These are phyloP conservation scores for Carcharodon carcharias DNA, from an alignment of 2,797 vertebrate species.

Conservation along the genomic window DNA sequence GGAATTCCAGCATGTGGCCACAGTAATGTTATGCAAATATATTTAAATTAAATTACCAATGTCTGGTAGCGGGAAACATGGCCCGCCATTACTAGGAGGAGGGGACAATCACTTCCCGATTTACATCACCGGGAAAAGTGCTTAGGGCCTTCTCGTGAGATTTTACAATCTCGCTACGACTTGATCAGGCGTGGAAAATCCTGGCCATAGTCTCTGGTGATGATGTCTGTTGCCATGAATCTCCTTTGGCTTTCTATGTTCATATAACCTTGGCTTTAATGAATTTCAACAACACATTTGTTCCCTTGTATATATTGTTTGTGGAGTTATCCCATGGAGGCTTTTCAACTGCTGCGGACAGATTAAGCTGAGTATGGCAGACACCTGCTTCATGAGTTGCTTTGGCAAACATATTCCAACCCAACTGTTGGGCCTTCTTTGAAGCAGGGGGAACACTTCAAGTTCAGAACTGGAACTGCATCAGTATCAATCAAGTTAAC, in stretches of 20 bases:
- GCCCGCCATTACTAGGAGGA: no score
- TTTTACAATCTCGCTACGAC: no score
- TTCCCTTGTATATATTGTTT: constrained; percentile 70
- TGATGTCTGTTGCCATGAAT: constrained; percentile 56
- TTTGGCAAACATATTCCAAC: not conserved
- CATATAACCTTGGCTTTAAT: constrained; percentile 65
- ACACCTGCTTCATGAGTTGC: not conserved
- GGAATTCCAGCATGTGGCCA: no score
- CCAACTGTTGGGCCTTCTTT: no score
- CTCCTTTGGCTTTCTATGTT: constrained; percentile 58
- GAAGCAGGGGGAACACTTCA: not conserved
- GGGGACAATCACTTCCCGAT: no score
- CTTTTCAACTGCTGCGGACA: constrained; percentile 42
- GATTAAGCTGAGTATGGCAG: not conserved
- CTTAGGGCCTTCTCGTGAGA: no score
- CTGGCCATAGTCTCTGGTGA: constrained; percentile 55
- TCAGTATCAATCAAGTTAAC: not conserved
- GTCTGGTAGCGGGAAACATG: no score
- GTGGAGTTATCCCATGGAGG: constrained; percentile 58
- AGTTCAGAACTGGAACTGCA: not conserved
- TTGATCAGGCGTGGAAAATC: constrained; percentile 48
- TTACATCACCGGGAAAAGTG: no score
- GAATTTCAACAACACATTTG: constrained; percentile 65
- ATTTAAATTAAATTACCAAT: no score
- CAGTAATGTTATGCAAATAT: no score